Base-by-base conservation (phyloP, 2,888 invertebrate species). In the Toxonevra muliebris region DNA sequence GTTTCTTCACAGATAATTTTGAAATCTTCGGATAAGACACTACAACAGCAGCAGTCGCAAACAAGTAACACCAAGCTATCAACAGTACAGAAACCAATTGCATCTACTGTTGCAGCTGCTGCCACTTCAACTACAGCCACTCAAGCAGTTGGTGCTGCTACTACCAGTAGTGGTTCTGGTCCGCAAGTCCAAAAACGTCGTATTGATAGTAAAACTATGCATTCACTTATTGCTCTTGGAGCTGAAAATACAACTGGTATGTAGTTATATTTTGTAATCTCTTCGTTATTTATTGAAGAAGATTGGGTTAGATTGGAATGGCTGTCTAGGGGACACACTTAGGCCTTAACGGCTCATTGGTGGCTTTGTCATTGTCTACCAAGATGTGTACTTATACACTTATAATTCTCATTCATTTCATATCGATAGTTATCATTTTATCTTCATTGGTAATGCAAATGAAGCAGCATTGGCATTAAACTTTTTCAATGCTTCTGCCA, bases 191-290 rank as follows among this genome's bases (percentile, higher is more conserved):
- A 83, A 64, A 85, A 85, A 63, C 88, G 89, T 75, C 88, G 89
- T 15, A 83, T 89, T 67, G 88, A 90, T 75, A 89, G 89, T 53
- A 89, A 89, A 77, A 88, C 88, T 74, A 89, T 90, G 79, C 89
- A 89, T 74, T 86, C 87, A 61, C 80, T 90, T 9, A 89, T 89
- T 76, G 87, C 89, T 9, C 76, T 87, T 72, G 90, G 90, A 9
- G 89, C 88, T 48, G 90, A 89, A 73, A 89, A 89, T 74, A 86
- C 88, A 8, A 88, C 88, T 61, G 93, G 84, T 82, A 70, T 68
- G 61, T 63, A n/a, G n/a, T n/a, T n/a, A n/a, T n/a, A n/a, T n/a
- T n/a, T n/a, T n/a, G n/a, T n/a, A n/a, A n/a, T n/a, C n/a, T n/a
- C n/a, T n/a, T n/a, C n/a, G n/a, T n/a, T n/a, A n/a, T n/a, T n/a